phyloP scores from a whole-genome alignment of 2,888 invertebrate species.

The Trissolcus brochymenae region DNA sequence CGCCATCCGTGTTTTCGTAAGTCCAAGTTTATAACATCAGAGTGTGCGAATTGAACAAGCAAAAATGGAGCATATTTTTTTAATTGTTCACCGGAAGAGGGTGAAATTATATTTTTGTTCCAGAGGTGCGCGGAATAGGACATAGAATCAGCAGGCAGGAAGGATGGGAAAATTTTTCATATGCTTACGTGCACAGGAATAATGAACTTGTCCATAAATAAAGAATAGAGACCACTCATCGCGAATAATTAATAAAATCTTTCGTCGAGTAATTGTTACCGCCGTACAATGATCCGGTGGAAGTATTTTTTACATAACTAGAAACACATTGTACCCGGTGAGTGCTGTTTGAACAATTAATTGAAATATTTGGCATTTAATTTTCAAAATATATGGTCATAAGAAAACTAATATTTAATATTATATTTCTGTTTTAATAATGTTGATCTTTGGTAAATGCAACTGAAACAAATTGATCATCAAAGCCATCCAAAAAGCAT shows the following conservation, averaged over 20 bases:
- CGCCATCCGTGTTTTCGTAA: neutral
- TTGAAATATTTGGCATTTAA: neutral
- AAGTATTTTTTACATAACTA: constrained; percentile 29
- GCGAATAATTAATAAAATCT: constrained; percentile 74
- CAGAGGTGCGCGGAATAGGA: constrained; percentile 28
- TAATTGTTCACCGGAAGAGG: constrained; percentile 8
- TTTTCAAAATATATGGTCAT: too few species aligned
- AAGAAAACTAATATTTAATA: too few species aligned
- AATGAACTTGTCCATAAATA: constrained; percentile 76
- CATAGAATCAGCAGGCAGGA: constrained; percentile 48
- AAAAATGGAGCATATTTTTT: constrained; percentile 28
- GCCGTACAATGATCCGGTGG: constrained; percentile 64
- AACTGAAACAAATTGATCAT: neutral
- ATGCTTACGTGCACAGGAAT: constrained; percentile 76
- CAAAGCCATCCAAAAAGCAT: too few species aligned
- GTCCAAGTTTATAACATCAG: neutral
- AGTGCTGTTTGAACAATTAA: constrained; percentile 10
- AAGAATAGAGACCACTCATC: constrained; percentile 72
- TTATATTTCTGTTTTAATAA: too few species aligned
- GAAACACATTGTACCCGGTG: constrained; percentile 10
- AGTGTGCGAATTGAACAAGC: constrained; percentile 4
- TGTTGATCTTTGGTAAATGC: too few species aligned
- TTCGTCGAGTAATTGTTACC: constrained; percentile 73
- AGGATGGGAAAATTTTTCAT: constrained; percentile 71
- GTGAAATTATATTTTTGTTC: constrained; percentile 33